Base-by-base conservation (phyloP, 2,797 vertebrate species). In the Perodicticus potto region DNA sequence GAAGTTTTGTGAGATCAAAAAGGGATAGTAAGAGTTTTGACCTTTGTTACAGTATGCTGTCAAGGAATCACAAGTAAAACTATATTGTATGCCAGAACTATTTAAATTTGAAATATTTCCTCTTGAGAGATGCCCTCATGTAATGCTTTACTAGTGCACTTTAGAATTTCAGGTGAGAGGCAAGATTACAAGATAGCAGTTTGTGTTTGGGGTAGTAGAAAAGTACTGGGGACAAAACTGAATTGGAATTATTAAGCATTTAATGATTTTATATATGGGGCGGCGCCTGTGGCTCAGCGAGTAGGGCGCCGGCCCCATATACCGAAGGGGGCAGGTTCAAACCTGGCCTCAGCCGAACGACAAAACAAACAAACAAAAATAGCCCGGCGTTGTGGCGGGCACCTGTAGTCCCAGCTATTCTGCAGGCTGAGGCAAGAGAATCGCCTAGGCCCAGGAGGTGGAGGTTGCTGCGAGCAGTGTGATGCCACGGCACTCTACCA, bases 41-140 rank as follows among this genome's bases (percentile, higher is more conserved):
- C 29, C 53, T 82, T 89, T 37, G 29, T 49, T 37, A 10, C 40
- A 65, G 59, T 78, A 92, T 72, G 20, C 81, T 84, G 84, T 73
- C 49, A 73, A 90, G 49, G 59, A 92, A 92, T 12, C 40, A 67
- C 32, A 78, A 32, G 12, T 4, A 92, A 89, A 86, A 74, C 14
- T 19, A 61, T 20, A 83, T 3, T 12, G 2, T 14, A 73, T 70
- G 16, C 25, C 40, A 69, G n/a, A 96, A 89, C 67, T 69, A 85
- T 43, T 93, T 85, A 77, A 83, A 76, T 55, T 49, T 83, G 23
- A 94, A 94, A 69, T 86, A 59, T 5, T 61, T 92, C 73, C 87
- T 88, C 43, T 86, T 70, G 91, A 69, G 59, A 81, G 73, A 85
- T 20, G 17, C 19, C 53, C 49, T 86, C 70, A 37, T 43, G 17